Base-by-base conservation (phyloP, 1,140 invertebrate genomes). In the Zaprionus taronus region DNA sequence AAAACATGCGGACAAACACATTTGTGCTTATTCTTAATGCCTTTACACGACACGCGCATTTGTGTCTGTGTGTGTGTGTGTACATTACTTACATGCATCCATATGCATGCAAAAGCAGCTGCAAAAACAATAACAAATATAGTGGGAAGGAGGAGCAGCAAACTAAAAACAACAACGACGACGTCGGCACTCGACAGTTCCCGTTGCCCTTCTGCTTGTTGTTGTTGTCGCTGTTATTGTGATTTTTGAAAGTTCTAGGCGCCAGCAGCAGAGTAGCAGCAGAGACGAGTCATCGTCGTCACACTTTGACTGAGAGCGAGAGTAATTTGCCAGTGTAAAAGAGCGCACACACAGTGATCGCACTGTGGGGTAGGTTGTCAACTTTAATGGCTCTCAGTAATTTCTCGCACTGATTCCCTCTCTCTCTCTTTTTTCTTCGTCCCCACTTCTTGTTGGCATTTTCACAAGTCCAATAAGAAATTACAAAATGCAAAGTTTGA, bases 291-390 rank as follows among this genome's bases (percentile, higher is more conserved):
- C 15, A 22, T 24, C 55, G 12, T 34, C 28, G 53, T 47, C 41
- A 47, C 7, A 17, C n/a, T 9, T 44, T 6, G 9, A 22, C 31
- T 31, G 49, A 65, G 63, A 26, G 36, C 28, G n/a, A 56, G 63
- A 22, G 41, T 49, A 49, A 49, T 12, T 41, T 1, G 12, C 36
- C 36, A 65, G 57, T 64, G 57, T 62, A 41, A 64, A 62, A 71
- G 74, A 20, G 22, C 24, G 22, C 24, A 49, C 31, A n/a, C 14
- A 53, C 22, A 26, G 24, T 72, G 77, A 87, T 83, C 80, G 47
- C 47, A 51, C 9, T 77, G 83, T 85, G 83, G 83, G 83, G 83
- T 87, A 87, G 83, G 83, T 87, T 87, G 69, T 72, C 72, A 87
- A 80, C 83, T 79, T 75, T 89, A 80, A 86, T 83, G 69, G 61